Percentiles rank a stretch among this genome's conserved stretches.
Evolutionary conservation across 2,888 invertebrate species (phyloP).

Genomic region (Clanis bilineata): DNA sequence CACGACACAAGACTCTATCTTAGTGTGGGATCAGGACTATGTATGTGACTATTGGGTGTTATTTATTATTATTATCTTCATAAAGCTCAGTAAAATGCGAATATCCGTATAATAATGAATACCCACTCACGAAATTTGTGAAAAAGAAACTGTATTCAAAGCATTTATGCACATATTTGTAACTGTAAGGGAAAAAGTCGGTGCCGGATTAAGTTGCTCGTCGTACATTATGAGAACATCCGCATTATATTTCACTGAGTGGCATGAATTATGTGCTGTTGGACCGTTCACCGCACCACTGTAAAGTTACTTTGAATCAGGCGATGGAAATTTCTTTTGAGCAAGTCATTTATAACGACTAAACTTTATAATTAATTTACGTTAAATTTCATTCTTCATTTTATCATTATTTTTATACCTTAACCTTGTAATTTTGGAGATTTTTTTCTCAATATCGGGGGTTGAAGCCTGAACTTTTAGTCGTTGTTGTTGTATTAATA

Average conservation of each 20-base stretch:
- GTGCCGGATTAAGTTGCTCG: constrained; percentile 70
- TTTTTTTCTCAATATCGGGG: no score
- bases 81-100: no score
- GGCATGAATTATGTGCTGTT: constrained; percentile 69
- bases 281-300: constrained; percentile 56
- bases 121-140: no score
- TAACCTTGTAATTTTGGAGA: neutral
- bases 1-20: no score
- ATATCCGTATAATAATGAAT: no score
- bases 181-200: constrained; percentile 64
- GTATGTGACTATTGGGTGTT: no score
- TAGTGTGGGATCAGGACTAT: no score
- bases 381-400: neutral
- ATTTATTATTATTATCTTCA: no score
- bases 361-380: neutral
- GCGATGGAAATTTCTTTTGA: constrained; percentile 51
- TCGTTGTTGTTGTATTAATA: no score
- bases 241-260: constrained; percentile 75
- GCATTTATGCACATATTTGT: constrained; percentile 59
- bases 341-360: neutral
- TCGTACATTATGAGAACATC: constrained; percentile 76
- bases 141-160: constrained; percentile 17
- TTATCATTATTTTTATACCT: neutral
- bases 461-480: no score
- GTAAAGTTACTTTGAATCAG: constrained; percentile 65